phyloP scores from a whole-genome alignment of 2,113 vertebrate genomes.

The Cathartes aura region DNA sequence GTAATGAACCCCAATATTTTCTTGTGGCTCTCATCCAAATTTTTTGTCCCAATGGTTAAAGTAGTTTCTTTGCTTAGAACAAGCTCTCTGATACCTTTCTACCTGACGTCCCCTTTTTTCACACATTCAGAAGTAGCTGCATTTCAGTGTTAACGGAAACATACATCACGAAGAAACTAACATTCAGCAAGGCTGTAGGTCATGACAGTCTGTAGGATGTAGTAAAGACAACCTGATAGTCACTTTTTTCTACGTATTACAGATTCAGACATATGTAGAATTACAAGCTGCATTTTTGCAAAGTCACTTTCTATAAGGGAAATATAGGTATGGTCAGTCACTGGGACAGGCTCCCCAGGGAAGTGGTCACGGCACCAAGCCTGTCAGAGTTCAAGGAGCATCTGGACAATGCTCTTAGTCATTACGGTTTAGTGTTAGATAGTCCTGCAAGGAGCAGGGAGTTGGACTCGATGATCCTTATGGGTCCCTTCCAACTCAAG shows the following conservation, averaged over 20 bases:
- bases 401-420: not conserved
- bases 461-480: not conserved
- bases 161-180: not conserved
- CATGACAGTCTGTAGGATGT: not conserved
- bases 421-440: not conserved
- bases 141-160: not conserved
- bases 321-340: too few species aligned
- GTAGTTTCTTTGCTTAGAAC: not conserved
- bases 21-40: not conserved
- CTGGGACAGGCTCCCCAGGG: not conserved
- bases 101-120: not conserved
- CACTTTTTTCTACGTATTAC: not conserved
- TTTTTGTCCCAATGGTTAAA: not conserved
- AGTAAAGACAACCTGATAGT: not conserved
- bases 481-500: not conserved
- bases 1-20: not conserved
- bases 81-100: not conserved
- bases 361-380: rapidly evolving
- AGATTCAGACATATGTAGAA: not conserved
- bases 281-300: not conserved
- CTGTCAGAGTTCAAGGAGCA: not conserved
- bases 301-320: not conserved
- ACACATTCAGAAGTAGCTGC: not conserved
- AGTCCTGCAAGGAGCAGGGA: not conserved
- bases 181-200: not conserved